Percentiles rank a stretch among this genome's conserved stretches.
phyloP scores from a whole-genome alignment of 2,888 invertebrate species.

The Drosophila rellima region DNA sequence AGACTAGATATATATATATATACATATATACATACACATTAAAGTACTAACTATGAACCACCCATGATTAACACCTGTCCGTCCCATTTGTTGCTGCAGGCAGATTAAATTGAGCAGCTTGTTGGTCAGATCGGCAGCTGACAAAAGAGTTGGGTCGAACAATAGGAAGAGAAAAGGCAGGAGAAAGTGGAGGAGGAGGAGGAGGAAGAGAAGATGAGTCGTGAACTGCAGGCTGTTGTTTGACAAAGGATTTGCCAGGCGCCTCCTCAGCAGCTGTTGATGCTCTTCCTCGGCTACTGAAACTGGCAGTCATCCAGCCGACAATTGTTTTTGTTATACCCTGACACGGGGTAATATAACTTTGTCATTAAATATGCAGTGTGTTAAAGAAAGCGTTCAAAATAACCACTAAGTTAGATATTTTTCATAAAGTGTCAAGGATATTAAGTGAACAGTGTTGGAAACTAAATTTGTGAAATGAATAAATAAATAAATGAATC shows the following conservation, averaged over 20 bases:
- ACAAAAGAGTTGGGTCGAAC: conserved; percentile 31
- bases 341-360: not conserved
- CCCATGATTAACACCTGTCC: conserved; percentile 7
- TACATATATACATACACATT: not conserved
- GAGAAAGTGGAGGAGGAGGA: not conserved
- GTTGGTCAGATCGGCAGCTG: conserved; percentile 33
- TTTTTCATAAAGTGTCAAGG: too few species aligned
- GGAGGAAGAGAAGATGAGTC: not conserved
- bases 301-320: conserved; percentile 16
- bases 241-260: conserved; percentile 36
- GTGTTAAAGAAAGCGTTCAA: too few species aligned
- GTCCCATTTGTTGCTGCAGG: conserved; percentile 17
- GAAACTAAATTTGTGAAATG: too few species aligned
- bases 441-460: too few species aligned
- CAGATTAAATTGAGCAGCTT: conserved; percentile 56
- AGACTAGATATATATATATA: conserved; percentile 5
- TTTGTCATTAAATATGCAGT: not conserved
- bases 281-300: conserved; percentile 2
- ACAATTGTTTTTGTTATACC: not conserved
- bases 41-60: not conserved
- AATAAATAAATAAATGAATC: too few species aligned
- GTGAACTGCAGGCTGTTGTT: conserved; percentile 28
- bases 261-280: conserved; percentile 15
- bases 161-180: not conserved
- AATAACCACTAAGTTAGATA: too few species aligned